Percentiles rank a stretch among this genome's conserved stretches.
These are phyloP conservation scores for Sylvietta virens DNA, from an alignment of 2,113 vertebrate species.

Conservation along the genomic window DNA sequence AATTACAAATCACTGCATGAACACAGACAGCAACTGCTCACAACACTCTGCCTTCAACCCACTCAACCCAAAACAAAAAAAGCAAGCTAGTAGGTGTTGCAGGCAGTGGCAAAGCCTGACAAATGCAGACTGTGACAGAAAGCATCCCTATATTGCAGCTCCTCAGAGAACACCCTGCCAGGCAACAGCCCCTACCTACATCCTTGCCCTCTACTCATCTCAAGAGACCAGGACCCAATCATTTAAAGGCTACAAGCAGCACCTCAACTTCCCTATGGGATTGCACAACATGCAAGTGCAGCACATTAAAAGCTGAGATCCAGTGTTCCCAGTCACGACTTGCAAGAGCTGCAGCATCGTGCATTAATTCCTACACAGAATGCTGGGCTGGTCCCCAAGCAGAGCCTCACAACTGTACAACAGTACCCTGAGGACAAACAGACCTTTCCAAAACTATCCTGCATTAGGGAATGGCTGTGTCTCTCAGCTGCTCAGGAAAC, in stretches of 20 bases:
- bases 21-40: slow-evolving; percentile 22
- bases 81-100: neutral
- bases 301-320: neutral
- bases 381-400: neutral
- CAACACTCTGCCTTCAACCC: neutral
- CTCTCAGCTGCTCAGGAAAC: neutral
- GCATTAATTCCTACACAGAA: neutral
- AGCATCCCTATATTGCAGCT: fast-evolving
- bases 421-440: neutral
- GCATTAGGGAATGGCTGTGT: neutral
- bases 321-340: neutral
- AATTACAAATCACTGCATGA: slow-evolving; percentile 17
- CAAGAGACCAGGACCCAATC: neutral
- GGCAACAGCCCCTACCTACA: neutral
- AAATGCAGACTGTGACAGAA: neutral
- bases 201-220: neutral
- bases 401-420: neutral
- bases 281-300: neutral
- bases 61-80: neutral
- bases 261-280: neutral
- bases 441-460: neutral
- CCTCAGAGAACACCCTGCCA: neutral
- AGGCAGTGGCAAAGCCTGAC: neutral
- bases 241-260: neutral
- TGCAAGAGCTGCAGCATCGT: neutral